Evolutionary conservation across 1,140 invertebrate species (phyloP), one percentile per base, ranked within the genome.

Genomic region (Forficula auricularia): DNA sequence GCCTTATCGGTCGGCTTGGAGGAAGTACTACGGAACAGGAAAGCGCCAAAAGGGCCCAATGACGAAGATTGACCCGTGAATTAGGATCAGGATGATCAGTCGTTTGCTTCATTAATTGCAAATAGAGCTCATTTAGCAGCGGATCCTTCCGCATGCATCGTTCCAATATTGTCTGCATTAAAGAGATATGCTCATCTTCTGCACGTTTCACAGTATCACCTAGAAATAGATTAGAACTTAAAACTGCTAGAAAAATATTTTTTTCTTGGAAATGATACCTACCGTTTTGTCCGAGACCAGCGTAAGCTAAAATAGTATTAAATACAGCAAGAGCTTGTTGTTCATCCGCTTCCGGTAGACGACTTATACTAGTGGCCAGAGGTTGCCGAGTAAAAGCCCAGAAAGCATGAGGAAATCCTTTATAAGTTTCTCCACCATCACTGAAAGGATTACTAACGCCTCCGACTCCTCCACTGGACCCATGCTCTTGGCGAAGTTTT

Each of bases 91-190:
- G 74, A 64, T 85, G 80, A 53, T 94, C 89, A 0, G 89, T 94
- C 0, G 89, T 95, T 67, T 89, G 78, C 62, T 90, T 95, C 37
- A 95, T 86, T 3, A 96, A 68, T 56, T 95, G 89, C 31, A 95
- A 68, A 58, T 89, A 95, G 35, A 94, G 64, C 64, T 97, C 91
- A 50, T 85, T 87, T 12, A 92, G 66, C 13, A 95, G 61, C 32
- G 76, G 71, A 54, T 94, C 88, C 50, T 84, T 86, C 44, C 82
- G 70, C 79, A 94, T 81, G 49, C 86, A 89, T 44, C 82, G 74
- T 50, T 91, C 87, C 62, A 95, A 73, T 39, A 95, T 75, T 0
- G 72, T 75, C 63, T 96, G 90, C 22, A 92, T 78, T 3, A 92
- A 69, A 44, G 78, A 75, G 3, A 89, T 77, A 49, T 90, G 82